Evolutionary conservation across 53 echinoderm and acorn worm genomes (phyloP), one percentile per base, ranked within the genome.

Genomic region (Temnopleurus reevesii): DNA sequence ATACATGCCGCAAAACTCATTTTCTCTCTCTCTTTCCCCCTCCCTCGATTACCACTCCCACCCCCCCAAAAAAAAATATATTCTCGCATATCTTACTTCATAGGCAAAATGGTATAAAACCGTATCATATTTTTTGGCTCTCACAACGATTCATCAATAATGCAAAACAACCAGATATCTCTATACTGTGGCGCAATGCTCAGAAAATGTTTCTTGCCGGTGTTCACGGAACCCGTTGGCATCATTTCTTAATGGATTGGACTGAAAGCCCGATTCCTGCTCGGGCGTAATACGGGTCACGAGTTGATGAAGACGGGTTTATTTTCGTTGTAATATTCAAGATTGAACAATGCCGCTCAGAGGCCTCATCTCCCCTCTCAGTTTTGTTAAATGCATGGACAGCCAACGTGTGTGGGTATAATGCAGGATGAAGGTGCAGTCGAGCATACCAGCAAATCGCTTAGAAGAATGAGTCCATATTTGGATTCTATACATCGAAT

Each of bases 211-310:
- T n/a, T n/a, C n/a, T n/a, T n/a, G n/a, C n/a, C n/a, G n/a, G n/a
- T n/a, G n/a, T n/a, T n/a, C n/a, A n/a, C n/a, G 41, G 1, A 71
- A 38, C 41, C 71, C n/a, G 23, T 21, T 38, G 71, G 71, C 71
- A 41, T 38, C n/a, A 41, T 36, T 71, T 71, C n/a, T 9, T 71
- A 71, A 71, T 71, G 71, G 71, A 71, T 41, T 71, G 71, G 23
- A 38, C 19, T 41, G 38, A 41, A n/a, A 5, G 71, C 36, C n/a
- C 21, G 41, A 38, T 71, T 38, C 10, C 71, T 21, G 41, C 71
- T 38, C 41, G 36, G 41, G 41, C 41, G 41, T 6, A 71, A 71
- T 71, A 7, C 71, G 41, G 71, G 71, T 71, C 71, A 71, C 71
- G 71, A 71, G 36, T 65, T 71, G 43, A 71, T 71, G 38, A 71